These are phyloP conservation scores for Olivierus martensii DNA, from an alignment of 1,140 invertebrate genomes.

Conservation along the genomic window DNA sequence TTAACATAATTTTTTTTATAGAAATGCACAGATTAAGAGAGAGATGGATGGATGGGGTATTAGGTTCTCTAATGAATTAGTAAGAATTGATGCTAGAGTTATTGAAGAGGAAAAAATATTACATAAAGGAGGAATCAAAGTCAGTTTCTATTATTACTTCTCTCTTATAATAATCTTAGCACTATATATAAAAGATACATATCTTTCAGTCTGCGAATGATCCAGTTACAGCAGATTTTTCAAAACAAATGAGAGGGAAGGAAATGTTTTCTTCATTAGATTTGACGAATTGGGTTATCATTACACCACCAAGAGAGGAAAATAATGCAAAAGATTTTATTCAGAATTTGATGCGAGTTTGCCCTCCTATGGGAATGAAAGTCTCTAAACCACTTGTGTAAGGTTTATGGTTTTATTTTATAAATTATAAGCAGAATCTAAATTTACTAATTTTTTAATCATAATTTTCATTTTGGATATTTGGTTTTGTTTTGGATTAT, in stretches of 20 bases:
- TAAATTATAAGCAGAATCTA: too few species aligned
- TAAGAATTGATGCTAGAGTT: constrained; percentile 29
- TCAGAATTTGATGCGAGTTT: constrained; percentile 20
- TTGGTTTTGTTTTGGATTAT: too few species aligned
- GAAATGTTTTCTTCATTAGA: constrained; percentile 7
- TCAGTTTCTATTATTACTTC: constrained; percentile 23
- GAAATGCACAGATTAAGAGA: constrained; percentile 25
- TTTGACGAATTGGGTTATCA: constrained; percentile 9
- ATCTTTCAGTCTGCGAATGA: constrained; percentile 20
- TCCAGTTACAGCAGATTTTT: constrained; percentile 14
- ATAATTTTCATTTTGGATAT: too few species aligned
- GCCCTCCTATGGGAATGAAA: constrained; percentile 29
- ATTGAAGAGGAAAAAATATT: constrained; percentile 19
- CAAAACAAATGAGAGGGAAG: constrained; percentile 21
- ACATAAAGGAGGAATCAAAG: constrained; percentile 22
- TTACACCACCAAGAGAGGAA: constrained; percentile 2
- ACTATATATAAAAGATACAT: constrained; percentile 11
- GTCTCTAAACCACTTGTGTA: constrained; percentile 23
- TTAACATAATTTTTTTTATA: constrained; percentile 8
- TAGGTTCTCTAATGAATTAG: constrained; percentile 26
- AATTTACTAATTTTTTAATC: too few species aligned
- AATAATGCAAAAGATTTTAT: constrained; percentile 22
- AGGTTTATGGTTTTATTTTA: background rate
- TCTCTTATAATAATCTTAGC: constrained; percentile 30
- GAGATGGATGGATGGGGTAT: constrained; percentile 35